Evolutionary conservation across 1,140 invertebrate species (phyloP), one percentile per base, ranked within the genome.

Genomic region (Lineus longissimus): DNA sequence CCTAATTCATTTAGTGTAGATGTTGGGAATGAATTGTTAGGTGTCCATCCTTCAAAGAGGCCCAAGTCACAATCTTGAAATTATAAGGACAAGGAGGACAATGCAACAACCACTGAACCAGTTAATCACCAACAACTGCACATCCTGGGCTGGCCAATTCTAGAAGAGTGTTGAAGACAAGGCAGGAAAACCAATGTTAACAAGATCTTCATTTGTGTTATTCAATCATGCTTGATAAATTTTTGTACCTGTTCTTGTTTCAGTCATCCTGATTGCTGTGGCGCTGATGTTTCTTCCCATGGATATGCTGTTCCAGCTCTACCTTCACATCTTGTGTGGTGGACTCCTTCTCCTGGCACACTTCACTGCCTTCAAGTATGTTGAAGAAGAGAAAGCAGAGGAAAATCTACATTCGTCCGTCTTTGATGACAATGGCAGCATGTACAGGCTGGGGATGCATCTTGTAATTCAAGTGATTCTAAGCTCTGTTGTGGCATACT

Each of bases 211-310:
- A n/a, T n/a, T n/a, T n/a, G n/a, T n/a, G n/a, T n/a, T n/a, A n/a
- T n/a, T n/a, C n/a, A n/a, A n/a, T n/a, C n/a, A n/a, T n/a, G n/a
- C n/a, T n/a, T n/a, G n/a, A n/a, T n/a, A n/a, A n/a, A n/a, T n/a
- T n/a, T 51, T 23, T 55, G 25, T 45, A 62, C 61, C 64, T 62
- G 23, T 54, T 68, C 23, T 70, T 70, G 62, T 80, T 83, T 47
- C 80, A 86, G 85, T 83, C 60, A 70, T 86, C 23, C 59, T 85
- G 30, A 76, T 85, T 66, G 83, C 82, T 23, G 67, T 83, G 17
- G 70, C 84, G 13, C 70, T 86, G 25, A 76, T 86, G n/a, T 71
- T 84, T 4, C 73, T 86, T 17, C 84, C 85, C 4, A 66, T 86
- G 17, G 71, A 77, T 54, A 76, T 81, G 62, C 76, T 86, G 23